Base-by-base conservation (phyloP, 2,888 invertebrate species). In the Thera obeliscata region DNA sequence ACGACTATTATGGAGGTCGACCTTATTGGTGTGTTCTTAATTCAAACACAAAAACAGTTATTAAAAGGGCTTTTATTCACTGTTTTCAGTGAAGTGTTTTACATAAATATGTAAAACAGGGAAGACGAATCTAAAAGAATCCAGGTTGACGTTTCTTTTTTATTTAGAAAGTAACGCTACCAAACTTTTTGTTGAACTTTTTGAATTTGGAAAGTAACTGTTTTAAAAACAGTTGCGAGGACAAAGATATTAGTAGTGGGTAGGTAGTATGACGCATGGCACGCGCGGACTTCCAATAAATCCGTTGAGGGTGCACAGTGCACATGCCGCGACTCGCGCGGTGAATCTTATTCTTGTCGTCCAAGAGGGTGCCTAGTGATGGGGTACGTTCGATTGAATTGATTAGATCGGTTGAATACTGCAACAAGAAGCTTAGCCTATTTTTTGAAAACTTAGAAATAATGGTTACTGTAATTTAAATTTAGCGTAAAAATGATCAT, bases 221-320 rank as follows among this genome's bases (percentile, higher is more conserved):
- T 72, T 69, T 75, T 61, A 64, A 67, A 74, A 75, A 74, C 75
- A 78, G 73, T 72, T 76, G 76, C 49, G 73, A 70, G 67, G 70
- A 74, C 70, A 70, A 74, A 66, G 70, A 74, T 70, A 76, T 76
- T 59, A 62, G 77, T 46, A 9, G 43, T 46, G 9, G 8, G 43
- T 46, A 46, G 43, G 76, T 67, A 59, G 64, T 22, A 64, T 77
- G 77, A 77, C 78, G 80, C 84, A 82, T 72, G 82, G 80, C 87
- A 86, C 86, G 87, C 87, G 87, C 85, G 83, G 81, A 78, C 83
- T 83, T 87, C 83, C 85, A 87, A 89, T 89, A 92, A 93, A 93
- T 93, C 93, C 92, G 92, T 93, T 93, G 92, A 87, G 87, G 85
- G 86, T 78, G 84, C 90, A 89, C 90, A 91, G 89, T 78, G 84